Percentiles rank a stretch among this genome's conserved stretches.
phyloP scores from a whole-genome alignment of 1,140 invertebrate genomes.

The Papilio machaon region DNA sequence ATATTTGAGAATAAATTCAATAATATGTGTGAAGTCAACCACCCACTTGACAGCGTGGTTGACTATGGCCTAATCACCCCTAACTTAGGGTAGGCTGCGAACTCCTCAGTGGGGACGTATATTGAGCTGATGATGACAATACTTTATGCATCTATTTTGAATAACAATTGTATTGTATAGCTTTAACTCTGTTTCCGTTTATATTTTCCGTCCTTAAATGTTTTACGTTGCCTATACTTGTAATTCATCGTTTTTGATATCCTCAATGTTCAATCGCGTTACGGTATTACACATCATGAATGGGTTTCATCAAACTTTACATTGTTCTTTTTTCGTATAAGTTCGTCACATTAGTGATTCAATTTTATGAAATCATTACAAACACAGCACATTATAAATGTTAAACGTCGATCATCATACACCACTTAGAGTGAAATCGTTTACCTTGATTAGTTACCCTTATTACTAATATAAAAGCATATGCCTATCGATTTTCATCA shows the following conservation, averaged over 20 bases:
- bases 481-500: slow-evolving; percentile 17
- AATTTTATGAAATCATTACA: slow-evolving; percentile 38
- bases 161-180: background rate
- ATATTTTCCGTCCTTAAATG: too few species aligned
- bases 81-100: too few species aligned
- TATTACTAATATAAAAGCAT: slow-evolving; percentile 49
- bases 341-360: slow-evolving; percentile 32
- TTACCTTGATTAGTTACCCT: slow-evolving; percentile 44
- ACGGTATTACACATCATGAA: slow-evolving; percentile 7
- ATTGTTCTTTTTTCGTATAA: background rate
- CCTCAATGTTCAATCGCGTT: slow-evolving; percentile 5
- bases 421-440: slow-evolving; percentile 45
- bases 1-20: too few species aligned
- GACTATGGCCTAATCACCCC: too few species aligned
- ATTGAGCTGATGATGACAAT: too few species aligned
- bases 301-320: background rate
- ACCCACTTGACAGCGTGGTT: too few species aligned
- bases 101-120: too few species aligned
- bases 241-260: background rate
- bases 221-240: background rate
- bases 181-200: too few species aligned
- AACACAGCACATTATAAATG: slow-evolving; percentile 43
- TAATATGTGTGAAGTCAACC: too few species aligned
- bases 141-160: too few species aligned
- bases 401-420: slow-evolving; percentile 29